A percentile compares a stretch with the other conserved stretches of the same genome.
These are phyloP conservation scores for Colossoma macropomum DNA, from an alignment of 2,113 vertebrate species.

Conservation along the genomic window DNA sequence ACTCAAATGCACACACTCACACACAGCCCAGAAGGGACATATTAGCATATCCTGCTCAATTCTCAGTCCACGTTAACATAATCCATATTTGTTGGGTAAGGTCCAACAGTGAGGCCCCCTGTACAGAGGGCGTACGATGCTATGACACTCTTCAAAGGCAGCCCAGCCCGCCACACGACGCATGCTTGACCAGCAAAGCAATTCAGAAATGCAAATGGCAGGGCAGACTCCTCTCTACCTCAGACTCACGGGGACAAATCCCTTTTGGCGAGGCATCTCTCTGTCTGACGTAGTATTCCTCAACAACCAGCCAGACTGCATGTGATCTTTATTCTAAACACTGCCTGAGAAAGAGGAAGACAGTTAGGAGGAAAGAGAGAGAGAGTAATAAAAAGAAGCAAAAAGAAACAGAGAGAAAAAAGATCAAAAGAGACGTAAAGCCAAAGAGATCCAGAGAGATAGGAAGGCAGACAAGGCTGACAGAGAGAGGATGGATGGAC, in stretches of 20 bases:
- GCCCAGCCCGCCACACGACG: slow-evolving; percentile 79
- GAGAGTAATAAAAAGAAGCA: neutral
- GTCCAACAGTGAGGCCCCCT: slow-evolving; percentile 88
- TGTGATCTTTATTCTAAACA: slow-evolving; percentile 79
- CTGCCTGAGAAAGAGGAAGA: slow-evolving; percentile 54
- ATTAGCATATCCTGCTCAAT: slow-evolving; percentile 99
- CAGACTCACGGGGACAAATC: slow-evolving; percentile 86
- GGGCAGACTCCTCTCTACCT: slow-evolving; percentile 79
- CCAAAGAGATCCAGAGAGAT: slow-evolving; percentile 56
- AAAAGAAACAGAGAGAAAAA: neutral
- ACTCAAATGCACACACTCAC: slow-evolving; percentile 33
- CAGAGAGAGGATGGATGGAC: too few relatives aligned
- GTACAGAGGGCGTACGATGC: slow-evolving; percentile 87
- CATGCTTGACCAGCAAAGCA: slow-evolving; percentile 98
- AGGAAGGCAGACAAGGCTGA: neutral
- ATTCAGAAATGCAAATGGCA: slow-evolving; percentile 94
- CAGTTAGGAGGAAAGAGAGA: slow-evolving; percentile 59
- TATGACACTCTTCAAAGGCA: slow-evolving; percentile 89
- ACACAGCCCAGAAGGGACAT: slow-evolving; percentile 90
- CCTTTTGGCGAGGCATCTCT: slow-evolving; percentile 89
- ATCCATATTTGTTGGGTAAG: slow-evolving; percentile 99
- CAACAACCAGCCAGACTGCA: slow-evolving; percentile 66
- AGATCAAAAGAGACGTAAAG: neutral
- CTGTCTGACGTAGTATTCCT: slow-evolving; percentile 79
- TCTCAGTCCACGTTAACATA: slow-evolving; percentile 98